phyloP scores from a whole-genome alignment of 53 echinoderm and acorn worm genomes.

The Zoroaster sp. region DNA sequence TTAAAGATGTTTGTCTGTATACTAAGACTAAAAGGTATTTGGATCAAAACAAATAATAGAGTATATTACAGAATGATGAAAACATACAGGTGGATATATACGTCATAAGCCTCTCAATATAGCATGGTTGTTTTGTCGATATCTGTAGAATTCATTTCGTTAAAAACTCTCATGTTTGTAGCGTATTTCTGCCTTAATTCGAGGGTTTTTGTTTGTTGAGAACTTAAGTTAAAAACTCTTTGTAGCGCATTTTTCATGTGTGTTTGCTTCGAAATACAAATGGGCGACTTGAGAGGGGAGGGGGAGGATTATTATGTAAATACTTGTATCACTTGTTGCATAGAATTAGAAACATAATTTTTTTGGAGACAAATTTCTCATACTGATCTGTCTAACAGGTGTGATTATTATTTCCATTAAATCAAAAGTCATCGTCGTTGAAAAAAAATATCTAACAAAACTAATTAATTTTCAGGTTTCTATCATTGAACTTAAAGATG shows the following conservation, averaged over 20 bases:
- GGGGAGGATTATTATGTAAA: too few species aligned
- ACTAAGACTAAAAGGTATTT: background rate
- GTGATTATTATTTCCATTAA: too few species aligned
- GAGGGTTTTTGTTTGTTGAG: background rate
- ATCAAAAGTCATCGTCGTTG: too few species aligned
- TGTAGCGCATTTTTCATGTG: background rate
- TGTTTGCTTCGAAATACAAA: background rate
- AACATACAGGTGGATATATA: background rate
- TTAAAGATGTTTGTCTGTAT: background rate
- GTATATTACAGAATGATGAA: background rate
- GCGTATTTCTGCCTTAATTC: background rate
- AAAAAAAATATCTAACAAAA: too few species aligned
- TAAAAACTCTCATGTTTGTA: background rate
- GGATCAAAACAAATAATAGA: background rate
- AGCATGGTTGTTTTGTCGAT: background rate
- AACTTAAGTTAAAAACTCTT: background rate
- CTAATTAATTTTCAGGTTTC: too few species aligned
- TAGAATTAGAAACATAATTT: too few species aligned
- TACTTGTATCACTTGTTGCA: too few species aligned
- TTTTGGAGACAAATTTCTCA: too few species aligned
- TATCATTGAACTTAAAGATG: too few species aligned
- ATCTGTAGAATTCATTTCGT: too few species aligned
- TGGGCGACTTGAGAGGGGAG: too few species aligned
- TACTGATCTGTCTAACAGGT: too few species aligned
- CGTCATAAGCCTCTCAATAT: background rate